Percentiles rank a stretch among this genome's conserved stretches.
Evolutionary conservation across 2,113 vertebrate genomes (phyloP).

Genomic region (Anoura caudifer): DNA sequence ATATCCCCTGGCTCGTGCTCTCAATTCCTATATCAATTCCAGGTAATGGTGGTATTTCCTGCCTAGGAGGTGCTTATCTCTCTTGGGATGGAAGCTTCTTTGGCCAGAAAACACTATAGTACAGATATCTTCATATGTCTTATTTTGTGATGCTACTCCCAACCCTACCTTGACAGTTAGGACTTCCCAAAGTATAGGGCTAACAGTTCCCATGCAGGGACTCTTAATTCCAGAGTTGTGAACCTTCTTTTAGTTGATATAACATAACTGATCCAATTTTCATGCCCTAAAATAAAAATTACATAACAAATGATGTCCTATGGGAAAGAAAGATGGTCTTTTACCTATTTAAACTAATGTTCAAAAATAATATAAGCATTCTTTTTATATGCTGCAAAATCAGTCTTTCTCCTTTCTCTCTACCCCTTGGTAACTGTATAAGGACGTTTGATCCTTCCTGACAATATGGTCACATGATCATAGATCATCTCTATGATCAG

Average conservation of each 20-base stretch:
- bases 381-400: neutral
- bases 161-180: neutral
- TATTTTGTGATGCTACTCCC: neutral
- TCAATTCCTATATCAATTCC: neutral
- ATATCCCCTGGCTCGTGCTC: neutral
- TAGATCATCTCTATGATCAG: too few species aligned
- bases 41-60: neutral
- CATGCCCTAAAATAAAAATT: neutral
- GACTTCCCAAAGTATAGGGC: neutral
- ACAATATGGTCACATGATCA: neutral
- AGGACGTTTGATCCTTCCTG: neutral
- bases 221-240: neutral
- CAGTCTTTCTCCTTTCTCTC: neutral
- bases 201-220: neutral
- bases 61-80: neutral
- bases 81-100: neutral
- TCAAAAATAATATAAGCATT: neutral
- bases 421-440: neutral
- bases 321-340: neutral
- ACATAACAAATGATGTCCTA: neutral
- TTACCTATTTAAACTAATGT: neutral
- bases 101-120: neutral
- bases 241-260: neutral
- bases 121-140: neutral
- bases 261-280: neutral